Conservation (phyloP, 2,797 vertebrate genomes). For the Myoxocephalus aenaeus region DNA sequence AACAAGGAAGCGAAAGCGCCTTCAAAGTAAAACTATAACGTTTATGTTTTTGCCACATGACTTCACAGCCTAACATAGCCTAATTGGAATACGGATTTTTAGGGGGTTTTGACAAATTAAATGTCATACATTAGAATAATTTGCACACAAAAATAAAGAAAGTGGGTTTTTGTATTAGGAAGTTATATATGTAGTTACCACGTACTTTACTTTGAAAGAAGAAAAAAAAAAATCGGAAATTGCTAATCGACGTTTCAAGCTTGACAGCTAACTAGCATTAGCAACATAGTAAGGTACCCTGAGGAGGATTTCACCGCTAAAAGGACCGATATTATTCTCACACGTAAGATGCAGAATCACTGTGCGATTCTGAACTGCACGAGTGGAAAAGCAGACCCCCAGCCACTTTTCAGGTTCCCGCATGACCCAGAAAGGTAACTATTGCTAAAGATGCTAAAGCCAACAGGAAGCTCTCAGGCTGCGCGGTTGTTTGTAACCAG, state of each 20-base stretch:
- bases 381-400: slow-evolving; percentile 65
- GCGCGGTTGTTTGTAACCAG: not conserved
- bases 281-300: not conserved
- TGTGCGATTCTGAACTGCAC: slow-evolving; percentile 83
- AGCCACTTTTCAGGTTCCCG: slow-evolving; percentile 88
- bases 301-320: not conserved
- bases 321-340: not conserved
- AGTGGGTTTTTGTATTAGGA: not conserved
- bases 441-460: slow-evolving; percentile 38
- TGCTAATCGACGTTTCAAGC: accelerated
- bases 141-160: not conserved
- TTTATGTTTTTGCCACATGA: not conserved
- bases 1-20: not conserved
- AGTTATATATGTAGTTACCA: accelerated
- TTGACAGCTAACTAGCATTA: slow-evolving; percentile 20
- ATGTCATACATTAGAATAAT: not conserved
- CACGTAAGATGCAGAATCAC: slow-evolving; percentile 79
- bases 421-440: slow-evolving; percentile 82
- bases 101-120: no score
- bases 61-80: not conserved
- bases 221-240: slow-evolving; percentile 28
- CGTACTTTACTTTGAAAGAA: slow-evolving; percentile 57
- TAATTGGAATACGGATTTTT: not conserved
- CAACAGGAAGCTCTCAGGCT: not conserved
- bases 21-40: slow-evolving; percentile 51